Evolutionary conservation across 2,888 invertebrate species (phyloP), one percentile per base, ranked within the genome.

Genomic region (Drosophila mayaguana): DNA sequence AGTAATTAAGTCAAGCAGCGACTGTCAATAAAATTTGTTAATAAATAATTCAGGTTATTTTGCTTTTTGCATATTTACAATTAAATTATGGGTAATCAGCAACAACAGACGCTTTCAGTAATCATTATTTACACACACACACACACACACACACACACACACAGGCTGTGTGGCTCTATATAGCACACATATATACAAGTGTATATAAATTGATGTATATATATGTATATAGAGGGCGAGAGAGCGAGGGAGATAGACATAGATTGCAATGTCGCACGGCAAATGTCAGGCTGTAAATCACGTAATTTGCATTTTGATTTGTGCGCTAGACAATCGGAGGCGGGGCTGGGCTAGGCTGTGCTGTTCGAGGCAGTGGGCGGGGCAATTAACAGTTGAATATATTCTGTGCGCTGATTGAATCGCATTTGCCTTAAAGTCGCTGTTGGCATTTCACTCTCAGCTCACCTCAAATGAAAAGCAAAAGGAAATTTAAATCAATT

Each of bases 1-100:
- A 83, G 87, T 88, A 88, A 88, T 88, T 89, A 88, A 88, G 89
- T 88, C 89, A 88, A 88, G 88, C 82, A 81, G 83, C 79, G 81
- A 83, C 89, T 89, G 89, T 89, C 89, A 89, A 88, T 88, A 86
- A 83, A 87, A 78, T 83, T 87, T 89, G 81, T 87, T 78, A 84
- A 89, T 87, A 87, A 89, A 87, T 89, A 86, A 87, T 88, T 88
- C 84, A 88, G 79, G 75, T 73, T 87, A 84, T 84, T 84, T 87
- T 84, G 77, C 87, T 88, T 88, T 85, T 83, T 80, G 84, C 80
- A 83, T 83, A 85, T 85, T 88, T 78, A 88, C 84, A 88, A 88
- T 85, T 88, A 85, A 83, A 85, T 85, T 88, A 85, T 85, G 88
- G 88, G 88, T 83, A 85, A 85, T 85, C 86, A 88, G 88, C 78